Conservation (phyloP, 2,113 vertebrate genomes). For the Scalopus aquaticus region DNA sequence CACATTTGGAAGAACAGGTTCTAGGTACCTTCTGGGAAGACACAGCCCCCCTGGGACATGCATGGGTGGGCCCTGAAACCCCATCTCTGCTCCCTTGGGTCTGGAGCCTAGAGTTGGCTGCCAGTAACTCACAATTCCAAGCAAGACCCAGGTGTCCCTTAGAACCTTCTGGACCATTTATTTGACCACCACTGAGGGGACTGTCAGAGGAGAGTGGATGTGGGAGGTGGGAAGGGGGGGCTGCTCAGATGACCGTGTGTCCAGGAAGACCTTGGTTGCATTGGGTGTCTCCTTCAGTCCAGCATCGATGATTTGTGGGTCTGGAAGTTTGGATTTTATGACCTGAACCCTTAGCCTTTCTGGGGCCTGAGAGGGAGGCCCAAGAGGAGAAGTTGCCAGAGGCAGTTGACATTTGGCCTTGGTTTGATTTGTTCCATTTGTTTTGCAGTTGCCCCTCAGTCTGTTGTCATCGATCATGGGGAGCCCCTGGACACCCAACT, state of each 20-base stretch:
- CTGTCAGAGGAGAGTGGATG: not conserved
- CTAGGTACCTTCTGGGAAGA: not conserved
- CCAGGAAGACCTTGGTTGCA: not conserved
- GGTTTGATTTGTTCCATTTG: constrained; percentile 49
- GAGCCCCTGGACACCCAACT: not conserved
- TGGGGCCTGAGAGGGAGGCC: not conserved
- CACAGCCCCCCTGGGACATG: not conserved
- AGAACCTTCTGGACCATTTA: not conserved
- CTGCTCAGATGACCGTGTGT: not conserved
- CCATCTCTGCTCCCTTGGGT: not conserved
- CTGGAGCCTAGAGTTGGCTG: not conserved
- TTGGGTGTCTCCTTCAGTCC: constrained; percentile 23
- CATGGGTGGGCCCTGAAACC: not conserved
- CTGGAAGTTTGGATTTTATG: constrained; percentile 58
- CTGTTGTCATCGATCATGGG: not conserved
- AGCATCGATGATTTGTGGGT: constrained; percentile 39
- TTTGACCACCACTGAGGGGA: not conserved
- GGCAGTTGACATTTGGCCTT: constrained; percentile 33
- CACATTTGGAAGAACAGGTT: not conserved
- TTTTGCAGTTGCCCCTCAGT: constrained; percentile 41
- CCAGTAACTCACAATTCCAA: not conserved
- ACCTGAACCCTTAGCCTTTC: constrained; percentile 54
- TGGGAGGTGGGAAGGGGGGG: not conserved
- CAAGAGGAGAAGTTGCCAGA: constrained; percentile 39
- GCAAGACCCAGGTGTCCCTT: not conserved